Base-by-base conservation (phyloP, 2,888 invertebrate genomes). In the Protonemura montana region DNA sequence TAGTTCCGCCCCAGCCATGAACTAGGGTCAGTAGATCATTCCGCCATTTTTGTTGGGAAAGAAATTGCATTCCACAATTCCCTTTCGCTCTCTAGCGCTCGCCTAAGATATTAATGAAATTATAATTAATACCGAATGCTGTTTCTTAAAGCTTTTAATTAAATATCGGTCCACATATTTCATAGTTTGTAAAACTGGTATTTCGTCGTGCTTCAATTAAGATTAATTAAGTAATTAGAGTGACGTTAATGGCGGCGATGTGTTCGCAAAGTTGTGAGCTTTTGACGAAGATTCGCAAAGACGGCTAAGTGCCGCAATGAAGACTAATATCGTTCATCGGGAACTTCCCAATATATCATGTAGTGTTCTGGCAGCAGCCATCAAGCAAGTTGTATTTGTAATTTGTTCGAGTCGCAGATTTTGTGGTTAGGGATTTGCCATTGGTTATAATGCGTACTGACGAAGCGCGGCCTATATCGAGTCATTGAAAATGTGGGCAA, bases 161-260 rank as follows among this genome's bases (percentile, higher is more conserved):
- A 84, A 84, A 84, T 42, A 84, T 84, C n/a, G 76, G 27, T 28
- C 59, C 59, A 84, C 84, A 59, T 84, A 59, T 76, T 59, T 59
- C 84, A 29, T 42, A 84, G 84, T 84, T 76, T 76, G 84, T 76
- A 84, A 28, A 28, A 84, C 59, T 84, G 84, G 59, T n/a, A 26
- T 59, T 16, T 16, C 59, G 26, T 84, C 84, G 25, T 42, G 16
- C 28, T 26, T 27, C 59, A 26, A 84, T 84, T 83, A 59, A 59
- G 84, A 84, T 84, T 84, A 84, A 84, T 84, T 59, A 84, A 84
- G 84, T 76, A 59, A 76, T 84, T 84, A 84, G 76, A 84, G 59
- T 84, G 84, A 84, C 84, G 84, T 84, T 84, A 84, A 84, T 84
- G 84, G 84, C 28, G 28, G 59, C 84, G 13, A 84, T 84, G 76